Evolutionary conservation across 2,888 invertebrate genomes (phyloP), one percentile per base, ranked within the genome.

Genomic region (Orthosia gothica): DNA sequence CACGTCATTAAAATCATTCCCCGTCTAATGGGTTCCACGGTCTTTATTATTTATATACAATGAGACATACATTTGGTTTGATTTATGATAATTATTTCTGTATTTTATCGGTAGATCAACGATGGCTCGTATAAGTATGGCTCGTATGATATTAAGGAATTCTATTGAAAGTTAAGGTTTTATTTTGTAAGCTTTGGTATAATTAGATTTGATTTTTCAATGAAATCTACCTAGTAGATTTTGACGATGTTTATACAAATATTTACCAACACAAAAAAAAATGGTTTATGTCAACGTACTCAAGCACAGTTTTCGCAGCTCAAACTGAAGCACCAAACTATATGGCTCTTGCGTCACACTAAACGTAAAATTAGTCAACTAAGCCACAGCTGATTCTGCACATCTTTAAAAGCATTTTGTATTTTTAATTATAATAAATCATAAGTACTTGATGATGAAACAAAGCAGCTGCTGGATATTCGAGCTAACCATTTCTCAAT

Each of bases 1-100:
- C 79, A 26, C 26, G 47, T 71, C 66, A 78, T 83, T 78, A 70
- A 67, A 83, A 71, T 67, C 50, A 78, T 67, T 59, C 40, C 59
- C 7, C 63, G 26, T 32, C 58, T 83, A 80, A 78, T 83, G 79
- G 62, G 20, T 12, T 5, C 15, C 23, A 54, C n/a, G 52, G 12
- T 55, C 50, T 67, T 59, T 71, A 82, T 71, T 63, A 63, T 63
- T 57, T 52, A 55, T 45, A n/a, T 49, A 66, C 58, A 50, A 52
- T 23, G 32, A 50, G 50, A 67, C 66, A 63, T 54, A 52, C 15
- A 58, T 55, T 67, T 7, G 9, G 49, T 40, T 58, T 63, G 54
- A 78, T 82, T 70, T 65, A 79, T 66, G 65, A 49, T 26, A 67
- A 78, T 71, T 54, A 63, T 52, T 59, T 15, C 5, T 45, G 16